Percentiles rank a stretch among this genome's conserved stretches.
These are phyloP conservation scores for Nilaparvata lugens DNA, from an alignment of 1,140 invertebrate species.

Conservation along the genomic window DNA sequence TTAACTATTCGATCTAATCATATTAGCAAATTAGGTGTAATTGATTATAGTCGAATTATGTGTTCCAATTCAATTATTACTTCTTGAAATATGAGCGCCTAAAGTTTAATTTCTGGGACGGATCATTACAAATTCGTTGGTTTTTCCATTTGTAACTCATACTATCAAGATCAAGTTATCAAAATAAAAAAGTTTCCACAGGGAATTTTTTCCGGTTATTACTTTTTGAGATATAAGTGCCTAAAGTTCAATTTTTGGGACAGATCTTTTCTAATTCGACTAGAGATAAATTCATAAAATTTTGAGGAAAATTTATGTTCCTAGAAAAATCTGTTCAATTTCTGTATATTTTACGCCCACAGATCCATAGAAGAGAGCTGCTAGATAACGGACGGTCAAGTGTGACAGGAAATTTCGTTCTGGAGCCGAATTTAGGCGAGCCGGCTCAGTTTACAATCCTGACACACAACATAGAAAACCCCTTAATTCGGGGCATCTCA, in stretches of 20 bases:
- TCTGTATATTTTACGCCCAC: no score
- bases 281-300: no score
- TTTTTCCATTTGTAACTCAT: no score
- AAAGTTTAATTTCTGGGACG: no score
- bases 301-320: background rate
- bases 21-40: background rate
- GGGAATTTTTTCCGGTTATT: no score
- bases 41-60: background rate
- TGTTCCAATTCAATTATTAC: background rate
- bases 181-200: no score
- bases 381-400: slow-evolving; percentile 34
- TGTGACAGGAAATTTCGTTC: slow-evolving; percentile 40
- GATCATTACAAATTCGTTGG: no score
- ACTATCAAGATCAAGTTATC: no score
- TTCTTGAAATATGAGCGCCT: no score
- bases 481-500: slow-evolving; percentile 37
- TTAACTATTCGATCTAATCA: background rate
- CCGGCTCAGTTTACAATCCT: slow-evolving; percentile 39
- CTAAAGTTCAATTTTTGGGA: no score
- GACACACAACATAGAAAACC: slow-evolving; percentile 39
- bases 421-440: slow-evolving; percentile 38
- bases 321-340: background rate
- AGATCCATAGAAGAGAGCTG: slow-evolving; percentile 40
- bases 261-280: no score
- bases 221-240: no score